Conservation (phyloP, 2,113 vertebrate species). For the Chloropsis hardwickii region DNA sequence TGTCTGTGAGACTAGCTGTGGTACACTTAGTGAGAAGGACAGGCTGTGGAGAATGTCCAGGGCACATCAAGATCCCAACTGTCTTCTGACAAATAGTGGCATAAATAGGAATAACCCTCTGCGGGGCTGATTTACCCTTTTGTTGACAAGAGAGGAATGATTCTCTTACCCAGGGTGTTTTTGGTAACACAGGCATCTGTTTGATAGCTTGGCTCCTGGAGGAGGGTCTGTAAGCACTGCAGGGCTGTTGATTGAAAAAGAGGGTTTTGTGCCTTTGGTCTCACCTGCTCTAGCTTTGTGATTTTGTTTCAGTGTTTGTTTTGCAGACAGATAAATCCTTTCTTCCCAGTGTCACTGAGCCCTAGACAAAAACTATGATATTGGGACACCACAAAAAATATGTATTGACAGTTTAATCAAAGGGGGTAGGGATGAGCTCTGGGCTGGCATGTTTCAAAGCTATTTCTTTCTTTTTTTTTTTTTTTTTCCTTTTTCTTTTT, state of each 20-base stretch:
- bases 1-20: background rate
- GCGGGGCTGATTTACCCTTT: background rate
- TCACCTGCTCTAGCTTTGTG: background rate
- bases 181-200: background rate
- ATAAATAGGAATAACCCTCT: background rate
- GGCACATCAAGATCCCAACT: background rate
- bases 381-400: background rate
- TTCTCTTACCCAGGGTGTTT: background rate
- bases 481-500: background rate
- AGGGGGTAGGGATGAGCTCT: background rate
- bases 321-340: conserved; percentile 28
- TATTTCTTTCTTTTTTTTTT: background rate
- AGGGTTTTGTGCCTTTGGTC: background rate
- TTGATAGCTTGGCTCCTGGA: background rate
- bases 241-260: background rate
- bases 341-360: background rate
- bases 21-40: background rate
- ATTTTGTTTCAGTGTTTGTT: background rate
- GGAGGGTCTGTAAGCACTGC: background rate
- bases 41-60: background rate
- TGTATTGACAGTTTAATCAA: background rate
- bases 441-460: background rate
- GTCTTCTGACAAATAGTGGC: background rate
- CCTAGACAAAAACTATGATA: background rate
- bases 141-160: background rate